Evolutionary conservation across 1,140 invertebrate genomes (phyloP).

Genomic region (Limonius californicus): DNA sequence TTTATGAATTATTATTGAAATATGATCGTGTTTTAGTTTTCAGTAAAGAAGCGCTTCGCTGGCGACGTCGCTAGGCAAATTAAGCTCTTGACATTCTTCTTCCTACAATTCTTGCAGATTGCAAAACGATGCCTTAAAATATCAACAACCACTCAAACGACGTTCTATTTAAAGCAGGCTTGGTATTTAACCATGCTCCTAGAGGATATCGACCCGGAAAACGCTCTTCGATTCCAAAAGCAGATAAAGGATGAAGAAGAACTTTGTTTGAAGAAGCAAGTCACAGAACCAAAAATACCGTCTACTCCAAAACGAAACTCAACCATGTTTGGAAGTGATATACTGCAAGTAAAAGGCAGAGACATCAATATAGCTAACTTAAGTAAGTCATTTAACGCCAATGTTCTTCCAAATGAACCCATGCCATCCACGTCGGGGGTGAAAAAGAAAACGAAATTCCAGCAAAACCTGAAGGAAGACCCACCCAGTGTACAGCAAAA

Average conservation of each 20-base stretch:
- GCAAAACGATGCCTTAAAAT: slow-evolving; percentile 58
- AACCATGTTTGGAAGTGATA: background rate
- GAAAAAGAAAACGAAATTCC: no score
- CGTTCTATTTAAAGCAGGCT: slow-evolving; percentile 65
- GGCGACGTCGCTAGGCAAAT: background rate
- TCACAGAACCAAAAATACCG: background rate
- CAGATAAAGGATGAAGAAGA: background rate
- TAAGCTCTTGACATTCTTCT: slow-evolving; percentile 61
- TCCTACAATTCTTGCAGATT: slow-evolving; percentile 65
- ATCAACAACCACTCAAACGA: slow-evolving; percentile 54
- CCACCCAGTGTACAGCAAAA: no score
- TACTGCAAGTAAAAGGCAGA: background rate
- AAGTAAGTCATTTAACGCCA: background rate
- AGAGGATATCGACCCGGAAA: slow-evolving; percentile 45
- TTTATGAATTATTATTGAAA: no score
- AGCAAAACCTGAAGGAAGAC: background rate
- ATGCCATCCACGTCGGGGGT: background rate
- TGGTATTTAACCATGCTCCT: slow-evolving; percentile 62
- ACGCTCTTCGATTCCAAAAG: background rate
- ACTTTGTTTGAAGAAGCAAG: background rate
- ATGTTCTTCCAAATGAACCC: background rate
- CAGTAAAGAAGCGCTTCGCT: background rate
- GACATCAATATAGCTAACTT: background rate
- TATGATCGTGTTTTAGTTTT: background rate
- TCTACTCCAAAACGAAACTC: background rate